Conservation (phyloP, 2,113 vertebrate species). For the Neotragus pygmaeus region DNA sequence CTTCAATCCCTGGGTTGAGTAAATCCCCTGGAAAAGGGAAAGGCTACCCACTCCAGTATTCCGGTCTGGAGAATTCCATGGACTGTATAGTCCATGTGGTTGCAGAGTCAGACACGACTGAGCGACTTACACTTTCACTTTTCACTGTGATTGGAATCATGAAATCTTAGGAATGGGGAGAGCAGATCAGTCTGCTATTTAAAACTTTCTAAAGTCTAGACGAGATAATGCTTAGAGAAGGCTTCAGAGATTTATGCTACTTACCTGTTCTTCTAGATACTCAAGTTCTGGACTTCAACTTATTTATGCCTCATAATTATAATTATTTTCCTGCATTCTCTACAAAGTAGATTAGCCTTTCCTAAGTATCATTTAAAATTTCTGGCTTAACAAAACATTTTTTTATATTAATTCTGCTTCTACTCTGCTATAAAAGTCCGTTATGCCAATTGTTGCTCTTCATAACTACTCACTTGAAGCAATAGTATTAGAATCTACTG, state of each 20-base stretch:
- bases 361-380: background rate
- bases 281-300: background rate
- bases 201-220: background rate
- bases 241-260: background rate
- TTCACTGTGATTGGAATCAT: background rate
- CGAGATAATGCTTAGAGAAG: background rate
- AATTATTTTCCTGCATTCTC: background rate
- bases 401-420: background rate
- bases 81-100: background rate
- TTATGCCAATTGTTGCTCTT: background rate
- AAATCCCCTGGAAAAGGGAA: background rate
- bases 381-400: background rate
- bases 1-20: background rate
- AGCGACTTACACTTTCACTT: background rate
- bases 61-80: background rate
- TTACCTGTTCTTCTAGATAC: background rate
- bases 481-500: background rate
- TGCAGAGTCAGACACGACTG: background rate
- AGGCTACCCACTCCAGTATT: background rate
- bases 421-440: background rate
- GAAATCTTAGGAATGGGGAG: background rate
- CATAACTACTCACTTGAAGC: background rate
- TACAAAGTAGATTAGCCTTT: background rate
- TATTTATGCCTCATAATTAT: background rate
- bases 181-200: background rate